Percentiles rank a stretch among this genome's conserved stretches.
These are phyloP conservation scores for Dilophus febrilis DNA, from an alignment of 2,888 invertebrate genomes.

Conservation along the genomic window DNA sequence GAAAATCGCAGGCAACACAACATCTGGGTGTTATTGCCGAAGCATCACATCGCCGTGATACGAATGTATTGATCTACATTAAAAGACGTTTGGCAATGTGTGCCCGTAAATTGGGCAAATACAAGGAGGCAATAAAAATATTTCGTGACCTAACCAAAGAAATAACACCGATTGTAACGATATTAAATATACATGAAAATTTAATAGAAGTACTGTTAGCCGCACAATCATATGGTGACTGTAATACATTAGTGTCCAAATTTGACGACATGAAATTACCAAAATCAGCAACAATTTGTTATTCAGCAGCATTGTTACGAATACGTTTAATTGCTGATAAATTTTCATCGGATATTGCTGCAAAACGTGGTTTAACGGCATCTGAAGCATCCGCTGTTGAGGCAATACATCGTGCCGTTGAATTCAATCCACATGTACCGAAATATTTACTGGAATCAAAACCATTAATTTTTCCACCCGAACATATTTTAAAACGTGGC, in stretches of 20 bases:
- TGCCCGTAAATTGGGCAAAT: conserved; percentile 78
- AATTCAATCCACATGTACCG: conserved; percentile 96
- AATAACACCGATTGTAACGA: conserved; percentile 85
- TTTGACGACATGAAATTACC: conserved; percentile 86
- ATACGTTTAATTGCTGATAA: conserved; percentile 81
- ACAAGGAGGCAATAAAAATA: conserved; percentile 91
- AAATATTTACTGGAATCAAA: conserved; percentile 93
- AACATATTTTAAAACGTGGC: conserved; percentile 89
- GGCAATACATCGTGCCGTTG: conserved; percentile 87
- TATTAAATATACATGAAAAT: conserved; percentile 89
- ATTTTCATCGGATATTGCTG: conserved; percentile 71
- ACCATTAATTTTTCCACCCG: conserved; percentile 85
- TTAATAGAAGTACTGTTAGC: conserved; percentile 88
- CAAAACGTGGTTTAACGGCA: conserved; percentile 63
- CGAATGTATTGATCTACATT: conserved; percentile 86
- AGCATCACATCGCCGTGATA: conserved; percentile 68
- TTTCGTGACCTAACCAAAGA: conserved; percentile 94
- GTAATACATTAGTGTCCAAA: conserved; percentile 79
- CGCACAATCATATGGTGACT: conserved; percentile 93
- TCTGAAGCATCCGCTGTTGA: conserved; percentile 88
- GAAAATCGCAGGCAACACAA: conserved; percentile 60
- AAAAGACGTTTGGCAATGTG: conserved; percentile 94
- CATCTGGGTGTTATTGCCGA: conserved; percentile 61
- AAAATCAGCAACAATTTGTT: conserved; percentile 88
- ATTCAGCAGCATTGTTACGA: conserved; percentile 86